These are phyloP conservation scores for Dinothrombium tinctorium DNA, from an alignment of 1,140 invertebrate species.

Conservation along the genomic window DNA sequence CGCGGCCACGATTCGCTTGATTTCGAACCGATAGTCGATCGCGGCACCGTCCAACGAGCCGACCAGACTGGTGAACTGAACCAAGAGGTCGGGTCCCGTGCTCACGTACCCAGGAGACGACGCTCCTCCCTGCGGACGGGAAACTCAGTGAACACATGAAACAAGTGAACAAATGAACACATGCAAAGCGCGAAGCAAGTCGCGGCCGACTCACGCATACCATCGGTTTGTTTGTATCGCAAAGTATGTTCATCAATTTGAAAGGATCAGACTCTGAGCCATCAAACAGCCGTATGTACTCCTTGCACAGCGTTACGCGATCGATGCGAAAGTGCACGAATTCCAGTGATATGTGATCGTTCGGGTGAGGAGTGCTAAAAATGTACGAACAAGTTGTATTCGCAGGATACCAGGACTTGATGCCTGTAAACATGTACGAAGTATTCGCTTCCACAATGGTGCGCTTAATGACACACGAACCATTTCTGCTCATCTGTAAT, in stretches of 20 bases:
- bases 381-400: conserved; percentile 16
- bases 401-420: conserved; percentile 16
- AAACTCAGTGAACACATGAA: background rate
- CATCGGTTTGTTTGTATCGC: conserved; percentile 14
- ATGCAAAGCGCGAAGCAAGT: too few relatives aligned
- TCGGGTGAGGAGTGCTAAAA: conserved; percentile 10
- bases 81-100: conserved; percentile 12
- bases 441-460: conserved; percentile 9
- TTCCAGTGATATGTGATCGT: conserved; percentile 14
- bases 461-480: conserved; percentile 14
- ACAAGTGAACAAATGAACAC: background rate
- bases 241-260: conserved; percentile 15
- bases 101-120: conserved; percentile 12
- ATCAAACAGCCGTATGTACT: conserved; percentile 15
- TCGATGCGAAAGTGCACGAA: conserved; percentile 15
- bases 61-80: conserved; percentile 12
- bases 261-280: conserved; percentile 12
- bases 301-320: conserved; percentile 14
- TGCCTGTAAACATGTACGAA: conserved; percentile 8
- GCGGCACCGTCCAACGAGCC: conserved; percentile 16
- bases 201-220: conserved; percentile 1
- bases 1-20: conserved; percentile 8
- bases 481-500: conserved; percentile 7
- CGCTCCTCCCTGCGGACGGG: conserved; percentile 7
- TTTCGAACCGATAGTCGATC: conserved; percentile 15